Evolutionary conservation across 64 coral and sea anemone genomes (phyloP).

Genomic region (Pocillopora damicornis): DNA sequence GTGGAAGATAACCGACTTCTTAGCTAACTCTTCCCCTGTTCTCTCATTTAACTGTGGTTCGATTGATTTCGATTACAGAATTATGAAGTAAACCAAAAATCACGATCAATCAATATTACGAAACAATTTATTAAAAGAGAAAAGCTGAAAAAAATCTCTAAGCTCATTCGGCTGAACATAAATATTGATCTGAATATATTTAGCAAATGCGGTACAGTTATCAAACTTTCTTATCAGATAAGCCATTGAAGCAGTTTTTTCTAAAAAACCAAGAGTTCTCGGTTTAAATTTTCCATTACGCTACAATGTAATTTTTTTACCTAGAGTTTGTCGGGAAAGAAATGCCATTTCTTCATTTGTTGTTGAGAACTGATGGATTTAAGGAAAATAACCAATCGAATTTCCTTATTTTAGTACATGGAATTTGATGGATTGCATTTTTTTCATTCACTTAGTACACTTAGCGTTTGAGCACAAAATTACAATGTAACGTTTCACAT

Average conservation of each 20-base stretch:
- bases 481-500: neutral
- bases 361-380: neutral
- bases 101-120: neutral
- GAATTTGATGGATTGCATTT: conserved; percentile 1
- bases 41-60: neutral
- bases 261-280: neutral
- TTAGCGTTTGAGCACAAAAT: neutral
- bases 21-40: neutral
- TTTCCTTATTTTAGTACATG: neutral
- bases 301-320: neutral
- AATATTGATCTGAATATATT: conserved; percentile 22
- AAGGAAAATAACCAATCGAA: neutral
- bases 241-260: neutral
- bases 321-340: neutral
- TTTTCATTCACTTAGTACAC: neutral
- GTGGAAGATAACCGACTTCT: neutral
- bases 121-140: conserved; percentile 18
- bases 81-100: conserved; percentile 13
- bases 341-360: neutral
- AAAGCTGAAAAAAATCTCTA: neutral
- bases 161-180: neutral
- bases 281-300: neutral
- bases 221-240: conserved; percentile 17
- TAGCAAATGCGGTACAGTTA: neutral
- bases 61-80: neutral